Base-by-base conservation (phyloP, 2,113 vertebrate species). In the Pomatostomus ruficeps region DNA sequence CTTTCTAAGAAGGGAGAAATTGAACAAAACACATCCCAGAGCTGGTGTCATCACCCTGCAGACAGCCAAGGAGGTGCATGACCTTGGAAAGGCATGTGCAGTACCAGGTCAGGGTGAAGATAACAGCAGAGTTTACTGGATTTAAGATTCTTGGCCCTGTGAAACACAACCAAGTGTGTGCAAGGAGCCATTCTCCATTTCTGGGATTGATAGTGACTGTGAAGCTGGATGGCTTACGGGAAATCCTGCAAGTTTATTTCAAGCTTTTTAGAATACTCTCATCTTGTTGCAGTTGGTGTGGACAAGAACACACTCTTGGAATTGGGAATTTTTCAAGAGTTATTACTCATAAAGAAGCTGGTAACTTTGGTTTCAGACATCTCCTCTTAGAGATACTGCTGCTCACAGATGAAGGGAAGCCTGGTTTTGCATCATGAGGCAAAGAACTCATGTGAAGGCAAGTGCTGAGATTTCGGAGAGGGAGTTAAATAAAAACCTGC, bases 1-100 rank as follows among this genome's bases (percentile, higher is more conserved):
- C 95, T 96, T 96, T 96, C 95, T 94, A 95, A 94, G 93, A 97
- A 96, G 95, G 40, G 59, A 73, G 42, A 84, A 82, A 78, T 62
- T 65, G 81, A 85, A 74, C 38, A 75, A 89, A 95, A 88, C 57
- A 52, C 74, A 85, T 66, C 63, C 28, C 46, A 66, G 62, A 93
- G 82, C 65, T 58, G 46, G 38, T 62, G 38, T 76, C 83, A 85
- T 62, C 22, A 0, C 42, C 54, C 62, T 61, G 46, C 62, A 82
- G 71, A 85, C 20, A 76, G 75, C 49, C 58, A 81, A 77, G 51
- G 71, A 93, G 71, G 48, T 45, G 15, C 54, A 19, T 12, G 46
- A 86, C 78, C 81, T 93, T 88, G 81, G 78, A 52, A 66, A 89
- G 29, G 46, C 46, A 49, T 12, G 12, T 80, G 26, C 33, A 51